Evolutionary conservation across 2,113 vertebrate species (phyloP), one percentile per base, ranked within the genome.

Genomic region (Phalacrocorax aristotelis): DNA sequence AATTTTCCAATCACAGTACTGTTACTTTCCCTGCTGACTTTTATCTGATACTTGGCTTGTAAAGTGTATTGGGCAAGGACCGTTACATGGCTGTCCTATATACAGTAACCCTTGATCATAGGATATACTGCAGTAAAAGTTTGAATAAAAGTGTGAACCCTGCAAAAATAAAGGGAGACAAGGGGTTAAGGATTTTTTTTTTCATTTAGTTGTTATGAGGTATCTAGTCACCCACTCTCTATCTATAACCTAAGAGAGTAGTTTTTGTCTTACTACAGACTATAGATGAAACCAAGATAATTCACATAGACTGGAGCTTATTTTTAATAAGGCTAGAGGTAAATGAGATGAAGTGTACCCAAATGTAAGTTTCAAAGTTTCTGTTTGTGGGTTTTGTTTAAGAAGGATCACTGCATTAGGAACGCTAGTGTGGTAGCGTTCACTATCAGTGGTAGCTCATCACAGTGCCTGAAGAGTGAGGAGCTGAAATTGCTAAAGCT

Each of bases 51-150:
- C 15, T 40, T 46, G 51, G 21, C 54, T 79, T 64, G 25, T 54
- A 18, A 74, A 62, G 9, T 40, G 29, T 52, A 55, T 48, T 51
- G 29, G 42, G 30, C 32, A 58, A 57, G 48, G 61, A 58, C 20
- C 1, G 3, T 65, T 30, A 22, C n/a, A 16, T 0, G 3, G 21
- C 32, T 62, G 38, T 42, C 30, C n/a, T 42, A 18, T 22, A 30
- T 15, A 14, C 32, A 49, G 72, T 26, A 68, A 38, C 13, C 48
- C 16, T 49, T 34, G 42, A n/a, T 75, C 13, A 34, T 46, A 21
- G 42, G 36, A 83, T 62, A 84, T 58, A 32, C 8, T 51, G 42
- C 13, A 13, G 10, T 58, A 36, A 65, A 66, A 60, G 15, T 20
- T 7, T 42, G n/a, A 62, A 40, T 34, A 15, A 34, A 57, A 75